phyloP scores from a whole-genome alignment of 2,113 vertebrate genomes.

The Struthio camelus region DNA sequence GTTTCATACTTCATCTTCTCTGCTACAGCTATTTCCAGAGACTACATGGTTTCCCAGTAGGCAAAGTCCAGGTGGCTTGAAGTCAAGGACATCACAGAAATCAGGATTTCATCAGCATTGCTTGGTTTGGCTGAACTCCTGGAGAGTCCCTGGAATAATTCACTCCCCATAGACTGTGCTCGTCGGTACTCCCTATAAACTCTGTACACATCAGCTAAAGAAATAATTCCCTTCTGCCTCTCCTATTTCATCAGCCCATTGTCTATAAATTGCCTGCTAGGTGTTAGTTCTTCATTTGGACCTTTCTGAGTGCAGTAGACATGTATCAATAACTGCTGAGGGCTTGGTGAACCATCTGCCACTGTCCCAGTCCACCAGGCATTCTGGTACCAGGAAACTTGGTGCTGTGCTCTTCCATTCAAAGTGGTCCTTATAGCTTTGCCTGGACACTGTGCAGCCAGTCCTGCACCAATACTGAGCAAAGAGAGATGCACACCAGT shows the following conservation, averaged over 20 bases:
- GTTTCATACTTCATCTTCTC: neutral
- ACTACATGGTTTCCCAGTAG: neutral
- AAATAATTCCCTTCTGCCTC: neutral
- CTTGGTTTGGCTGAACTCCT: neutral
- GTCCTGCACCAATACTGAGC: neutral
- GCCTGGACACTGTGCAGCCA: rapidly evolving
- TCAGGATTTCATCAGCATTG: neutral
- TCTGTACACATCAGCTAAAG: neutral
- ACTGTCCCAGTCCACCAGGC: neutral
- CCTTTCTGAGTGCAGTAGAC: neutral
- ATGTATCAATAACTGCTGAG: neutral
- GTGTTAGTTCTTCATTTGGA: neutral
- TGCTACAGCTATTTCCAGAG: neutral
- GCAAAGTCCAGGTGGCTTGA: neutral
- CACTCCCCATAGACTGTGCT: neutral
- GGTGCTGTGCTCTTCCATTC: rapidly evolving
- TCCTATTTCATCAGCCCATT: neutral
- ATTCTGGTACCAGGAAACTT: rapidly evolving
- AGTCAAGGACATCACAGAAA: neutral
- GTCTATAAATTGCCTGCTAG: neutral
- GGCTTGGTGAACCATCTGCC: rapidly evolving
- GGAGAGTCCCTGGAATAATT: neutral
- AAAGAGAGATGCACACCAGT: neutral
- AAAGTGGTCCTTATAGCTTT: neutral
- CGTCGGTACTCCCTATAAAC: neutral